Conservation (phyloP, 92 coral and sea anemone species). For the Scolanthus callimorphus region DNA sequence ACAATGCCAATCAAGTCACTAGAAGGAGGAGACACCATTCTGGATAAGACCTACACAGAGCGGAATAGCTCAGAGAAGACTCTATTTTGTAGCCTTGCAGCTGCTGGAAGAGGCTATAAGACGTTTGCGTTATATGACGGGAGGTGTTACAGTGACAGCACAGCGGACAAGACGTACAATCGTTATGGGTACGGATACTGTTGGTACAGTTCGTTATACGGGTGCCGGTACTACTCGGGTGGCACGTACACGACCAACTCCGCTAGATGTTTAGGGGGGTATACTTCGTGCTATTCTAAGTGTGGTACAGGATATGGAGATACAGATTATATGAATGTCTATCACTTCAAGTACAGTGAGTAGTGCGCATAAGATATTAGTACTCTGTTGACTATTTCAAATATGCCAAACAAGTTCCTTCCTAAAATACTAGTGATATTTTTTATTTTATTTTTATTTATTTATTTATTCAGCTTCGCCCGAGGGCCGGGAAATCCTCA, state of each 20-base stretch:
- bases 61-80: not conserved
- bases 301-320: slow-evolving; percentile 1
- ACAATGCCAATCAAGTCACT: not conserved
- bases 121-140: not conserved
- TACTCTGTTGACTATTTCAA: too few species aligned
- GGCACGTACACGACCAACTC: too few species aligned
- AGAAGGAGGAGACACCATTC: not conserved
- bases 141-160: not conserved
- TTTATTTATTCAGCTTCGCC: too few species aligned
- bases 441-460: too few species aligned
- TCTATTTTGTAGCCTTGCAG: not conserved
- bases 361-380: too few species aligned
- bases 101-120: not conserved
- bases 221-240: too few species aligned
- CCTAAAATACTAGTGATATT: too few species aligned
- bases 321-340: not conserved
- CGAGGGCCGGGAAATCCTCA: too few species aligned
- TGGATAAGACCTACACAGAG: not conserved
- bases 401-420: too few species aligned
- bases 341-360: not conserved
- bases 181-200: not conserved
- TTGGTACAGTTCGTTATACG: not conserved
- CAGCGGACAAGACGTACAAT: not conserved
- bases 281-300: not conserved
- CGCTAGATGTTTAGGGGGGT: too few species aligned